Evolutionary conservation across 2,797 vertebrate species (phyloP).

Genomic region (Aldrovandia affinis): DNA sequence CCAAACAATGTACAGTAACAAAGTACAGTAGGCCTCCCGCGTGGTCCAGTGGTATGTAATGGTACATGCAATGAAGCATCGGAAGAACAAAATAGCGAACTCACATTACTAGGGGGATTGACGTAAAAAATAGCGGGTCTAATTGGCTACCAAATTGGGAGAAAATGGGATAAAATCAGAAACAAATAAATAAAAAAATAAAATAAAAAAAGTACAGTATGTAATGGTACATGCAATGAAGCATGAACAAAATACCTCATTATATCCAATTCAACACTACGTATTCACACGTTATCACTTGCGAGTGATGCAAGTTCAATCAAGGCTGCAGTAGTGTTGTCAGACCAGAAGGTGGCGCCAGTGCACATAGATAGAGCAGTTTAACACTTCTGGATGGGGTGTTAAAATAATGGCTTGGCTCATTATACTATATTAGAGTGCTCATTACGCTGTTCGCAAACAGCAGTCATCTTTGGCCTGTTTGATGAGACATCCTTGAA

Average conservation of each 20-base stretch:
- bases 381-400: neutral
- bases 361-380: no score
- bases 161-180: no score
- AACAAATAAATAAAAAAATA: no score
- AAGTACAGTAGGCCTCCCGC: no score
- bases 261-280: neutral
- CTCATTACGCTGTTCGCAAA: neutral
- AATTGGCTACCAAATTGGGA: no score
- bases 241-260: neutral
- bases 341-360: neutral
- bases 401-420: neutral
- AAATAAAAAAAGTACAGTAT: no score
- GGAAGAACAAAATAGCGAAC: no score
- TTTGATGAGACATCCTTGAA: neutral
- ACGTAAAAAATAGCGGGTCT: no score
- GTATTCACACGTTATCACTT: neutral
- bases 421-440: neutral
- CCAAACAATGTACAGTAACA: no score
- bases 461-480: neutral
- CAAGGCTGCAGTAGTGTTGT: neutral
- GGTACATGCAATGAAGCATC: no score
- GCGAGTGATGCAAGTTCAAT: neutral
- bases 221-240: neutral
- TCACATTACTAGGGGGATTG: no score
- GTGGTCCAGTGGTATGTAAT: no score